Base-by-base conservation (phyloP, 2,113 vertebrate genomes). In the Pandion haliaetus region DNA sequence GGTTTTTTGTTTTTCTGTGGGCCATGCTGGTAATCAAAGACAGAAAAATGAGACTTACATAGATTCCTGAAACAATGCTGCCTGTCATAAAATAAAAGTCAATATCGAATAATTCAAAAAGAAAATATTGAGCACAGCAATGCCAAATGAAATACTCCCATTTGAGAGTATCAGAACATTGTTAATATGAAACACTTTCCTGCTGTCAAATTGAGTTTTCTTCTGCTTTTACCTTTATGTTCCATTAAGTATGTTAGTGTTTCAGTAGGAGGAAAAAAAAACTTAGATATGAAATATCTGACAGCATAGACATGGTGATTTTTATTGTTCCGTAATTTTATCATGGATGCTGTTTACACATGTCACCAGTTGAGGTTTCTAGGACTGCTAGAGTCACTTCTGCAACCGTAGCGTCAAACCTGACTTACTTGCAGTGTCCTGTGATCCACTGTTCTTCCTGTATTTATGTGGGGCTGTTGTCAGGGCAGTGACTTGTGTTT, bases 101-200 rank as follows among this genome's bases (percentile, higher is more conserved):
- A 32, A 2, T 8, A 14, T 44, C 1, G 3, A 45, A 17, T 29
- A 54, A 62, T 36, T 67, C 4, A 17, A 10, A 80, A 63, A 18
- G 14, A 58, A 67, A 50, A 28, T 32, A 62, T 0, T n/a, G 58
- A 84, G 19, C 25, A 34, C n/a, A 87, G 31, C 52, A 40, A 14
- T 49, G 31, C 14, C 54, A 55, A 59, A 72, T 3, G 5, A 74
- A 79, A 71, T 55, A 58, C 7, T 83, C 12, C 3, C 19, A 7
- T 72, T 54, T 36, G 54, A 44, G 47, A 59, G 17, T 6, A 34
- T 20, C n/a, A 26, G n/a, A 50, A 28, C 4, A 6, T 5, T 36
- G 18, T 31, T 42, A 36, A 12, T 26, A 1, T 21, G 44, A 50
- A 77, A 36, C 0, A 1, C 5, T 73, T 47, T 7, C 3, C 19